A percentile compares a stretch with the other conserved stretches of the same genome.
Conservation (phyloP, 2,797 vertebrate species). For the Etheostoma nigrum region DNA sequence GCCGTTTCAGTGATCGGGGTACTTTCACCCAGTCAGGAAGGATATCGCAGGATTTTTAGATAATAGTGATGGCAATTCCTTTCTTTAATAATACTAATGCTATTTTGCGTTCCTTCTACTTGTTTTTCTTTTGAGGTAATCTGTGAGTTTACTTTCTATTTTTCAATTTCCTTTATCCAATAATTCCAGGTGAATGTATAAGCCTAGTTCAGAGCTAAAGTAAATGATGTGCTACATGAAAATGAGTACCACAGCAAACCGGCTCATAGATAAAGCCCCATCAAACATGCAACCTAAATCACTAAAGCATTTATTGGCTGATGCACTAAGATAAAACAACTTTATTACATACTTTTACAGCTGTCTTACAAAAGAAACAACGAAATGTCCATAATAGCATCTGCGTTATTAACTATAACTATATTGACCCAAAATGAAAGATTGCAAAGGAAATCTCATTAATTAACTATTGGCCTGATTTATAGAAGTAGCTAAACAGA, state of each 20-base stretch:
- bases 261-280: not conserved
- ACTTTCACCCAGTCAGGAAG: not conserved
- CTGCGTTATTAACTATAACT: slow-evolving; percentile 3
- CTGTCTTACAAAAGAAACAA: not conserved
- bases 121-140: not conserved
- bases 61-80: not conserved
- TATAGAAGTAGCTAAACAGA: not conserved
- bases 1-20: slow-evolving; percentile 31
- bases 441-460: not conserved
- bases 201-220: not conserved
- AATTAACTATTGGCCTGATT: not conserved
- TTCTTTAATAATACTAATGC: not conserved
- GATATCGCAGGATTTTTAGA: slow-evolving; percentile 3
- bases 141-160: not conserved
- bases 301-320: not conserved
- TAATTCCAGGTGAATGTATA: not conserved
- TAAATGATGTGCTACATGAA: slow-evolving; percentile 15
- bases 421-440: slow-evolving; percentile 8
- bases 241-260: not conserved
- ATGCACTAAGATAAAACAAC: not conserved
- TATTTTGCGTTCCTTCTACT: not conserved
- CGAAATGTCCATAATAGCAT: not conserved
- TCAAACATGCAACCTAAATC: slow-evolving; percentile 15
- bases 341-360: not conserved
- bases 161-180: slow-evolving; percentile 1